Evolutionary conservation across 2,113 vertebrate genomes (phyloP), one percentile per base, ranked within the genome.

Genomic region (Otus sunia): DNA sequence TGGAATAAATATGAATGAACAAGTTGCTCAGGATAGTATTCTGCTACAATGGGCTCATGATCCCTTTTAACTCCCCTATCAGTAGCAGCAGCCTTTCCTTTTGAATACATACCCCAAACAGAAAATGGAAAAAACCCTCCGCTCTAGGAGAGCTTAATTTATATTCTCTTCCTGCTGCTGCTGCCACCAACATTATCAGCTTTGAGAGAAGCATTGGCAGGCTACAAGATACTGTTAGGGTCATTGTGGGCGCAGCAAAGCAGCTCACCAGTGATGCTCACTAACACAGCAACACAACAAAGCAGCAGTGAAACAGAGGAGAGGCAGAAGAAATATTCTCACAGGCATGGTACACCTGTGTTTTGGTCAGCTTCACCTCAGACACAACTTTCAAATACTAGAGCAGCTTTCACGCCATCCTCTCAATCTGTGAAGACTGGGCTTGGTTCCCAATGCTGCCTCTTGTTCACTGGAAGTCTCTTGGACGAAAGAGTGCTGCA

Each of bases 161-260:
- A 64, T 89, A 93, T 82, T 96, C 74, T 90, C 62, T 78, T 74
- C 78, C 83, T 95, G 50, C 89, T 55, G 71, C 60, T 43, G 71
- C 73, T 26, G 62, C 86, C 74, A 89, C 53, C 52, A 58, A 86
- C 26, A 34, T 71, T 85, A 36, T 63, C 73, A 83, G 53, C 68
- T 80, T 71, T 47, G 56, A 92, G 59, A 72, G 63, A 94, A 81
- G 83, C 63, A 72, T 15, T 36, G 25, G 66, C 71, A 94, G n/a
- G 83, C 89, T 95, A 90, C 84, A 60, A 96, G 64, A 95, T 69
- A 91, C 76, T 88, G 94, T 74, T 59, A 76, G 68, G 25, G 8
- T 93, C 96, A 95, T 5, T 1, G 18, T 52, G 34, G 53, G 83
- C 3, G 1, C 62, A 84, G 86, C 88, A 89, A 96, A 97, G 78